Percentiles rank a stretch among this genome's conserved stretches.
phyloP scores from a whole-genome alignment of 2,113 vertebrate species.

The Oncorhynchus keta region DNA sequence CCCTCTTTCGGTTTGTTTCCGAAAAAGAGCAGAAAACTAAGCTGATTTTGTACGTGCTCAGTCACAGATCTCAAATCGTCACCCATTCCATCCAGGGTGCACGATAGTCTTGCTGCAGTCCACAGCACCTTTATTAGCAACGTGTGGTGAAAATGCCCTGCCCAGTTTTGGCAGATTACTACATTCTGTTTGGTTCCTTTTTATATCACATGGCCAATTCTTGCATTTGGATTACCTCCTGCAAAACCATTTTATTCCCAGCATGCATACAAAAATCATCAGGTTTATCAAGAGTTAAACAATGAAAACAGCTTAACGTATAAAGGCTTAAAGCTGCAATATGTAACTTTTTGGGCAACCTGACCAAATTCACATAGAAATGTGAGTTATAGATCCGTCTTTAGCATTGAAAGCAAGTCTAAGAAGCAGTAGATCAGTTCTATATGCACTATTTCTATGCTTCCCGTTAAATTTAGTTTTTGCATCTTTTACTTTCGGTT shows the following conservation, averaged over 20 bases:
- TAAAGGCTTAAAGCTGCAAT: conserved; percentile 8
- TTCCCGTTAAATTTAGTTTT: no score
- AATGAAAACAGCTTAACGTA: conserved; percentile 2
- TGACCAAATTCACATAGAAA: no score
- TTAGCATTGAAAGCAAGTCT: no score
- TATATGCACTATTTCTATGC: no score
- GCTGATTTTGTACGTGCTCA: conserved; percentile 27
- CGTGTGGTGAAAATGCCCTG: conserved; percentile 11
- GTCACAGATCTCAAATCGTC: conserved; percentile 16
- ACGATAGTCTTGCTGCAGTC: conserved; percentile 13
- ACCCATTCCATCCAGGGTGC: no score
- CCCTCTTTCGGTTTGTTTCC: conserved; percentile 40
- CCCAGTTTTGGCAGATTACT: not conserved
- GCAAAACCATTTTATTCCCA: conserved; percentile 46
- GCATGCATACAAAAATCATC: conserved; percentile 13
- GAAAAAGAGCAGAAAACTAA: conserved; percentile 52
- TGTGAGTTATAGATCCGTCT: no score
- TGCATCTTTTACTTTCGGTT: no score
- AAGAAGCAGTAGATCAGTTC: no score
- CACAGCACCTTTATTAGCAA: not conserved
- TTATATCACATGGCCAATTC: not conserved
- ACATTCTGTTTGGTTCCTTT: conserved; percentile 37
- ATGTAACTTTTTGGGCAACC: no score
- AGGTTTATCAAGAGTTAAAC: conserved; percentile 27
- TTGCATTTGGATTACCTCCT: conserved; percentile 51